Base-by-base conservation (phyloP, 2,797 vertebrate species). In the Cynopterus sphinx region DNA sequence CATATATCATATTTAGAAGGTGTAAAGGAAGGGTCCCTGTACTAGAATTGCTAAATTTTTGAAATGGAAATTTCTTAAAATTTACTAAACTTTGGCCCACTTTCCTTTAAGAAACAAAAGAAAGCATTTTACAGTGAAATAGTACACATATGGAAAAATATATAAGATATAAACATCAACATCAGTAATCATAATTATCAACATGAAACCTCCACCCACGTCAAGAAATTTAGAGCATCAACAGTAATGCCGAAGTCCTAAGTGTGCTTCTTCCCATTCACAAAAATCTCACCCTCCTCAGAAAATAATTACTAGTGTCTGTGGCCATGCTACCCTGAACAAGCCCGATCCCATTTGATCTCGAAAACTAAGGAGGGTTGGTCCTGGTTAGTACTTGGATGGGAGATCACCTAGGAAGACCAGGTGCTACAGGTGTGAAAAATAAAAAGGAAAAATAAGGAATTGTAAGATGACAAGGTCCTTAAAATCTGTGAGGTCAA, bases 71-170 rank as follows among this genome's bases (percentile, higher is more conserved):
- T 49, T 49, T 49, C 15, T 68, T 79, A 39, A 46, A 79, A 73
- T 33, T 61, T 39, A 75, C 51, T 65, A 59, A 75, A 70, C 19
- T 63, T 43, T 87, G 19, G 2, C 11, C 31, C n/a, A 21, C 28
- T 68, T 81, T 95, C n/a, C 28, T 90, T 84, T 86, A 95, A 67
- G 12, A 82, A 86, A 79, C 9, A 55, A 71, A 74, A 26, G 9
- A n/a, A 21, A 74, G 39, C 1, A 82, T 24, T 59, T 89, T 67
- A 79, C 36, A 19, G 51, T 85, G 59, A 93, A 90, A 86, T 33
- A 67, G 21, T 16, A 79, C 15, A 55, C n/a, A 79, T 26, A 71
- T 3, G 79, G 6, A 36, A 92, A 92, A 79, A 89, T 21, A 16
- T 3, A 90, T 28, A 59, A 36, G 88, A 57, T 79, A 51, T 73